These are phyloP conservation scores for Micrastur ruficollis DNA, from an alignment of 2,797 vertebrate genomes.

Conservation along the genomic window DNA sequence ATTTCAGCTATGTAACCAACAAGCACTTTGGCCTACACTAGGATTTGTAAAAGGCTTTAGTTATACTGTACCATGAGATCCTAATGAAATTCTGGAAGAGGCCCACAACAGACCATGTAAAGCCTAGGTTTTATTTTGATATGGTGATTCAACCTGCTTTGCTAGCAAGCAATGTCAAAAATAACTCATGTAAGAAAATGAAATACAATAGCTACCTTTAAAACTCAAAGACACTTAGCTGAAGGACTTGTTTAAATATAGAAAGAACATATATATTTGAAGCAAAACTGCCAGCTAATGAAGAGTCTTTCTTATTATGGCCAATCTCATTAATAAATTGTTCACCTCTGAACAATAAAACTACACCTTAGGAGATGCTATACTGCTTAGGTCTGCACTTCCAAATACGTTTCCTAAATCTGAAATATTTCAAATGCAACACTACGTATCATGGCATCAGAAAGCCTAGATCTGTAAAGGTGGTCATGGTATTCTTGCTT, in stretches of 20 bases:
- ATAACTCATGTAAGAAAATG: not conserved
- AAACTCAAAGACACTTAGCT: not conserved
- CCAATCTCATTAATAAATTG: not conserved
- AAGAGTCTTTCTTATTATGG: not conserved
- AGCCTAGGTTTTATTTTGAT: not conserved
- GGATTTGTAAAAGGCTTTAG: not conserved
- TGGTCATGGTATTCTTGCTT: not conserved
- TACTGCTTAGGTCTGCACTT: not conserved
- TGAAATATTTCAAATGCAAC: not conserved
- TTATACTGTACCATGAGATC: not conserved
- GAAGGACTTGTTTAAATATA: not conserved
- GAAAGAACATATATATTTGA: not conserved
- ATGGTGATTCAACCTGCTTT: not conserved
- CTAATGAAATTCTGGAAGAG: not conserved
- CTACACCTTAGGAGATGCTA: not conserved
- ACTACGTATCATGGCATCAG: not conserved
- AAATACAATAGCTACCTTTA: slow-evolving; percentile 12
- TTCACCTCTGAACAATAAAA: not conserved
- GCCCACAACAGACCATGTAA: not conserved
- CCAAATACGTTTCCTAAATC: not conserved
- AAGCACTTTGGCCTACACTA: not conserved
- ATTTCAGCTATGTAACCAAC: not conserved
- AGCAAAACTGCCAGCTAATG: not conserved
- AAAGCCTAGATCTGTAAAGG: not conserved
- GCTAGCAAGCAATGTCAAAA: slow-evolving; percentile 15